Evolutionary conservation across 2,888 invertebrate species (phyloP).

Genomic region (Melieria crassipennis): DNA sequence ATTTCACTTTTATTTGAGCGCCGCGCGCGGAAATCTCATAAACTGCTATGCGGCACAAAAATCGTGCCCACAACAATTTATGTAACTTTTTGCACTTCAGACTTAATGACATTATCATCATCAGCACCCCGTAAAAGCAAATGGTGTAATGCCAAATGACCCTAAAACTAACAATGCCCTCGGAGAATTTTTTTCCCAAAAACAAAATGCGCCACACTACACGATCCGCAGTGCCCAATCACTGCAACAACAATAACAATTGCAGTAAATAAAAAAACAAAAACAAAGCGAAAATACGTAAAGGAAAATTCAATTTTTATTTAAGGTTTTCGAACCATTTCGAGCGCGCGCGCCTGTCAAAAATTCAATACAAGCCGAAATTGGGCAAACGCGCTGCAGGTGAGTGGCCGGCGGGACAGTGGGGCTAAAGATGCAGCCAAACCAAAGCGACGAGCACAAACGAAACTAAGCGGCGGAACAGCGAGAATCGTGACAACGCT

Average conservation of each 20-base stretch:
- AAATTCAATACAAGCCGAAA: slow-evolving; percentile 4
- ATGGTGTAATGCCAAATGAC: slow-evolving; percentile 33
- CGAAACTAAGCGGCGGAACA: slow-evolving; percentile 7
- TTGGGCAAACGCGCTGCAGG: neutral
- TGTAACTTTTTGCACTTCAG: slow-evolving; percentile 43
- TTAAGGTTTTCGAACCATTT: slow-evolving; percentile 6
- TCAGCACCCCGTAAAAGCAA: slow-evolving; percentile 29
- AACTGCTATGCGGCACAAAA: slow-evolving; percentile 16
- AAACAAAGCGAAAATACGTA: slow-evolving; percentile 2
- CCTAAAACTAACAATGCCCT: slow-evolving; percentile 35
- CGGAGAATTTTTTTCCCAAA: slow-evolving; percentile 9
- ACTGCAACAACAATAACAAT: neutral
- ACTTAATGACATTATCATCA: slow-evolving; percentile 40
- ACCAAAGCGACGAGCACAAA: neutral
- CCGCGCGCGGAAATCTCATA: too few relatives aligned
- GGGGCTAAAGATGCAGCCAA: neutral
- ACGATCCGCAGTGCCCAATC: too few relatives aligned
- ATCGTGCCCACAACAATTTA: slow-evolving; percentile 45
- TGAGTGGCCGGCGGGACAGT: too few relatives aligned
- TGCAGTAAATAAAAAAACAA: neutral
- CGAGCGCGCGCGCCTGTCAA: neutral
- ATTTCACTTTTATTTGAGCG: too few relatives aligned
- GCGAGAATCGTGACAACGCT: slow-evolving; percentile 36
- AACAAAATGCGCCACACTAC: slow-evolving; percentile 13
- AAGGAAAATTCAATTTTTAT: slow-evolving; percentile 25